These are phyloP conservation scores for Pseudomugil tenellus DNA, from an alignment of 2,797 vertebrate species.

Conservation along the genomic window DNA sequence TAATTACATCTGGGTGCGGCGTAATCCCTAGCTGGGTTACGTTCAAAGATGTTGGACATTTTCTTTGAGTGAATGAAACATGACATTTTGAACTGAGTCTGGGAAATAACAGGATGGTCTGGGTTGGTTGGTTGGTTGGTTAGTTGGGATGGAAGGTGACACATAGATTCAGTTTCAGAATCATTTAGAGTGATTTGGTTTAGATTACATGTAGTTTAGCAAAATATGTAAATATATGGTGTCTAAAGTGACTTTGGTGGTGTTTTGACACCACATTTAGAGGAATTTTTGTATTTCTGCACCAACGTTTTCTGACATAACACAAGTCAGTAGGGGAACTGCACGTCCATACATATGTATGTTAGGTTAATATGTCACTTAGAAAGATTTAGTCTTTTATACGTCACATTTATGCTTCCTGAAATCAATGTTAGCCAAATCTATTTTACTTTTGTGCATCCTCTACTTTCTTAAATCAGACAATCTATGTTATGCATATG, in stretches of 20 bases:
- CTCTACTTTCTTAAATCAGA: neutral
- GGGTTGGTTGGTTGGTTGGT: constrained; percentile 2
- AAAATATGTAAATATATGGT: neutral
- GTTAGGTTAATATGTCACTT: too few relatives aligned
- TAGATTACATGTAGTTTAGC: neutral
- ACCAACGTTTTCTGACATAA: too few relatives aligned
- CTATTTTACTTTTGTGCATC: too few relatives aligned
- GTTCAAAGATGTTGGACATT: constrained; percentile 12
- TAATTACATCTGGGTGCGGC: constrained; percentile 5
- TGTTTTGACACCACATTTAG: neutral
- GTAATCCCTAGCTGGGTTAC: constrained; percentile 8
- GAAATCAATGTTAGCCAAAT: too few relatives aligned
- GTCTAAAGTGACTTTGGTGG: neutral
- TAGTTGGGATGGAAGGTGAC: neutral
- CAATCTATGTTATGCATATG: neutral
- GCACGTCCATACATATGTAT: too few relatives aligned
- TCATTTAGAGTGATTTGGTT: neutral
- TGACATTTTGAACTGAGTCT: constrained; percentile 5
- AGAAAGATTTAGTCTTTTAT: too few relatives aligned
- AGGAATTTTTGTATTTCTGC: neutral
- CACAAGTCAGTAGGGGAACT: too few relatives aligned
- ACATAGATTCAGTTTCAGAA: neutral
- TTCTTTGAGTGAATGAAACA: neutral
- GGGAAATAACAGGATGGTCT: neutral
- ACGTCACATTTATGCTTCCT: too few relatives aligned